Evolutionary conservation across 2,797 vertebrate species (phyloP).

Genomic region (Chloroceryle inda): DNA sequence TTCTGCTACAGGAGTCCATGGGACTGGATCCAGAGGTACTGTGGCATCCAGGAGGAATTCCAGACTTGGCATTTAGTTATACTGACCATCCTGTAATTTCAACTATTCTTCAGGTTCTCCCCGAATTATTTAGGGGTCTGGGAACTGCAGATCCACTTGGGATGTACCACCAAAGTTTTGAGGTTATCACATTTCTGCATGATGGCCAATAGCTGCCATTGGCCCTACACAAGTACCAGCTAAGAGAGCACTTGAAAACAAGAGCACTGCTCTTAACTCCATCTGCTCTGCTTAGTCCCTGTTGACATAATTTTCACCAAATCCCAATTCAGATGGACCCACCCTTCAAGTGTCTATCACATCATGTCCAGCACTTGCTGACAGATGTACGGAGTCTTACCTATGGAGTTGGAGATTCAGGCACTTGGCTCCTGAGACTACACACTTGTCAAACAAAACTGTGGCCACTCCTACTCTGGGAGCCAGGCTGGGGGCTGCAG

Average conservation of each 20-base stretch:
- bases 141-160: background rate
- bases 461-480: background rate
- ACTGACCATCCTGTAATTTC: background rate
- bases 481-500: background rate
- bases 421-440: background rate
- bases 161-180: background rate
- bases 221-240: background rate
- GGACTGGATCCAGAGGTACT: background rate
- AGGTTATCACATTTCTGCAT: background rate
- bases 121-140: background rate
- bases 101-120: background rate
- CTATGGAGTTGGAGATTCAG: background rate
- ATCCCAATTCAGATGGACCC: too few relatives aligned
- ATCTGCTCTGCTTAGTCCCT: background rate
- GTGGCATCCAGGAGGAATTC: background rate
- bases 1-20: background rate
- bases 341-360: fast-evolving
- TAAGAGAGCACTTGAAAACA: background rate
- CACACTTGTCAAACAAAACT: background rate
- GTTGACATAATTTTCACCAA: background rate
- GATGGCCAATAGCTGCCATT: background rate
- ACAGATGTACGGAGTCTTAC: too few relatives aligned
- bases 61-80: background rate
- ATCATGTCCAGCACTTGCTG: background rate
- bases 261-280: background rate